These are phyloP conservation scores for Peromyscus maniculatus DNA, from an alignment of 2,113 vertebrate genomes.

Conservation along the genomic window DNA sequence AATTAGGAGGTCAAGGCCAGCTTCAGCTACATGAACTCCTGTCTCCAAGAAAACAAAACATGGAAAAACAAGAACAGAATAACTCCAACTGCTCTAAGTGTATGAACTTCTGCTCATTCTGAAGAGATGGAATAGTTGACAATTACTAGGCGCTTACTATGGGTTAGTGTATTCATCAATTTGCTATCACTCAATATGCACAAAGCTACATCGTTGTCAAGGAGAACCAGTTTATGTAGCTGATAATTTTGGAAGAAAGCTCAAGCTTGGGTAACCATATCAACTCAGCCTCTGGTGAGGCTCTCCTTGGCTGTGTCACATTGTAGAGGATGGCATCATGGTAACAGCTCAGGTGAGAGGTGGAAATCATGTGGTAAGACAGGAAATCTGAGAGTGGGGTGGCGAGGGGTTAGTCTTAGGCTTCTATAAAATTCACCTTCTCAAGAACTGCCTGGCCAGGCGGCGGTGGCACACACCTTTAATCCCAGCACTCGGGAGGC, in stretches of 20 bases:
- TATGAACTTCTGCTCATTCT: not conserved
- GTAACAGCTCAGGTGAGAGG: not conserved
- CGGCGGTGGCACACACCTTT: no score
- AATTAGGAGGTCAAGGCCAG: not conserved
- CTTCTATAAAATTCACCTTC: not conserved
- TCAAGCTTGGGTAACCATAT: not conserved
- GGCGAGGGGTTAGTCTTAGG: not conserved
- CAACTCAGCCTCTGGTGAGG: not conserved
- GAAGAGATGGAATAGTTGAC: not conserved
- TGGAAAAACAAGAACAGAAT: not conserved
- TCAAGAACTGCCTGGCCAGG: not conserved
- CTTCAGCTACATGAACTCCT: not conserved
- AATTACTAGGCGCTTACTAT: not conserved
- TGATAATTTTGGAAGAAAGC: not conserved
- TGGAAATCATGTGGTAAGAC: not conserved
- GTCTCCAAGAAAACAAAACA: not conserved
- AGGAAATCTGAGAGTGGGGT: not conserved
- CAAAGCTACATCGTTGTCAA: not conserved
- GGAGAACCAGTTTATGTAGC: conserved; percentile 15
- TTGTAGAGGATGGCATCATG: not conserved
- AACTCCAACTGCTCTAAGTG: not conserved
- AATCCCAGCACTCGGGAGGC: no score
- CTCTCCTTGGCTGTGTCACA: not conserved
- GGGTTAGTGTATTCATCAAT: not conserved
- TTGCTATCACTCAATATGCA: not conserved